Percentiles rank a stretch among this genome's conserved stretches.
These are phyloP conservation scores for Mustelus asterias DNA, from an alignment of 2,113 vertebrate genomes.

Conservation along the genomic window DNA sequence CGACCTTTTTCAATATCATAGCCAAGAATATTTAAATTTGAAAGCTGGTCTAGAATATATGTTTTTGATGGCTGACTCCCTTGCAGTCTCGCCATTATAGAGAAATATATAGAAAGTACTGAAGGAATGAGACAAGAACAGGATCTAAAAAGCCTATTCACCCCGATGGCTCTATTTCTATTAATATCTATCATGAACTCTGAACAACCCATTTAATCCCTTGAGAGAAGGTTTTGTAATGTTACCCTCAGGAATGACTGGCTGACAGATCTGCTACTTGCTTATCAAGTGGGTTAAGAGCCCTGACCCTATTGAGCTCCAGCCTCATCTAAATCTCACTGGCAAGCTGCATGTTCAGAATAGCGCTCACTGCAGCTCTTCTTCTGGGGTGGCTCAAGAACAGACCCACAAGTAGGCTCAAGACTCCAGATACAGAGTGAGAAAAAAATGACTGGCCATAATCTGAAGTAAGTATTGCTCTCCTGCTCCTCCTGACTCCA, in stretches of 20 bases:
- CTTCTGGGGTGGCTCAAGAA: neutral
- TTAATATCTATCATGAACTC: neutral
- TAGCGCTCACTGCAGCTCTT: neutral
- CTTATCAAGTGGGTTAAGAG: neutral
- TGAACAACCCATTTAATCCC: neutral
- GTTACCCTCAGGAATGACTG: neutral
- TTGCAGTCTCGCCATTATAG: too few relatives aligned
- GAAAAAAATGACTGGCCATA: neutral
- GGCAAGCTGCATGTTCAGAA: neutral
- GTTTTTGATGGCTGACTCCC: neutral
- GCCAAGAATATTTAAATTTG: constrained; percentile 13
- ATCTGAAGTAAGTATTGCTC: neutral
- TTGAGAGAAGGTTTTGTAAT: neutral
- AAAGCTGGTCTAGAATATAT: neutral
- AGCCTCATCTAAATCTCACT: neutral
- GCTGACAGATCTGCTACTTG: neutral
- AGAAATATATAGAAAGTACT: neutral
- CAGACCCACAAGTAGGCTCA: neutral
- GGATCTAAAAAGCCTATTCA: neutral
- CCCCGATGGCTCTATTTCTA: neutral
- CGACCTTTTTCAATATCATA: constrained; percentile 2
- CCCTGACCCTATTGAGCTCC: neutral
- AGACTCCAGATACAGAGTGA: too few relatives aligned
- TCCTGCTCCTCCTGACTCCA: neutral
- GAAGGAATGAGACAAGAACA: neutral